Evolutionary conservation across 2,113 vertebrate genomes (phyloP), one percentile per base, ranked within the genome.

Genomic region (Oenanthe melanoleuca): DNA sequence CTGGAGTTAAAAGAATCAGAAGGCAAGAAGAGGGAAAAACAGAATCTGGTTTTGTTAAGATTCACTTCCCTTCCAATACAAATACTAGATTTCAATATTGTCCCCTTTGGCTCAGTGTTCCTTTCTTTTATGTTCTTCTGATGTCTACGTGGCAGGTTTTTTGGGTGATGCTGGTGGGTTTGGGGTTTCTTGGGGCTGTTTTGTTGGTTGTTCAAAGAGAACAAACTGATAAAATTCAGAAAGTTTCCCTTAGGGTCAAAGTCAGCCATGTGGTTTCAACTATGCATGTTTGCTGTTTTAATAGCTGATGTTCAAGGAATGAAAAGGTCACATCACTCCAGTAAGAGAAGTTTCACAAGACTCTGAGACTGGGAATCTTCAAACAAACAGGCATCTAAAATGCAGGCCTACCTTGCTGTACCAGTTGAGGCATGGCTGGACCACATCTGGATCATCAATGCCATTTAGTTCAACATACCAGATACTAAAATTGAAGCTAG

Each of bases 401-500:
- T 81, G 89, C 59, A 96, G 95, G 94, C 98, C 97, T 98, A 99
- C 99, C 99, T 99, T 99, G 97, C 99, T 99, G 96, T 99, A 99
- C 99, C 99, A 99, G 98, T 99, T 99, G 98, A 99, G 99, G 97
- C 99, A 99, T 17, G 99, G 99, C 53, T 99, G 99, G 91, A 99
- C 99, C 89, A 99, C 98, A 78, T 99, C 99, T 31, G 99, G 99
- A 91, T 99, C 99, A 97, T 99, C 99, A 81, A 99, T 99, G 89
- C 99, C 99, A 65, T 99, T 99, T 86, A 99, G 98, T 98, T 99
- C 99, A 97, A 99, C 99, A 97, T 99, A 99, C 99, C 99, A 99
- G 98, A 99, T 99, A 97, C 99, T 99, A 97, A 99, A 99, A 97
- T 99, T 99, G 98, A 99, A 99, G 98, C 99, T 99, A 71, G 99